phyloP scores from a whole-genome alignment of 2,888 invertebrate species.

The Stratiomys singularior region DNA sequence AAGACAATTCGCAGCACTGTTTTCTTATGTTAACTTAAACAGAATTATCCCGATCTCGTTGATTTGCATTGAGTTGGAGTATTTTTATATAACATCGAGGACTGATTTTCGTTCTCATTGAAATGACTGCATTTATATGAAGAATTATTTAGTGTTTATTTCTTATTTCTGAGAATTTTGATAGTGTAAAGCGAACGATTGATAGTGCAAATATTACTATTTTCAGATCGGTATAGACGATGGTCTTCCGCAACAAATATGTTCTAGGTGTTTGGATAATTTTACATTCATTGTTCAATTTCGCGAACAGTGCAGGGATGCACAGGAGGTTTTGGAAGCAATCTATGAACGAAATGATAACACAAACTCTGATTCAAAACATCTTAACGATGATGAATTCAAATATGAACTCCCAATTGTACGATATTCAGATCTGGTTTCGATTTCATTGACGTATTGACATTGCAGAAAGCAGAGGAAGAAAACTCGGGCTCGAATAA shows the following conservation, averaged over 20 bases:
- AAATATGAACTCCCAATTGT: not conserved
- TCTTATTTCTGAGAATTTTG: too few relatives aligned
- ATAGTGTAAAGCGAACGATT: too few relatives aligned
- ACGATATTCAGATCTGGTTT: too few relatives aligned
- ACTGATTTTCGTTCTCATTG: too few relatives aligned
- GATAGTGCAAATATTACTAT: too few relatives aligned
- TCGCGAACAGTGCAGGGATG: slow-evolving; percentile 29
- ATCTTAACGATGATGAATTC: not conserved
- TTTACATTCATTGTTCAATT: slow-evolving; percentile 25
- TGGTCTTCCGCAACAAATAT: slow-evolving; percentile 45
- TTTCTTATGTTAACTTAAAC: too few relatives aligned
- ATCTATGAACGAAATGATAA: not conserved
- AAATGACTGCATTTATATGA: too few relatives aligned
- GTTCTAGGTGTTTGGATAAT: slow-evolving; percentile 37
- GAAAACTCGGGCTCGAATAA: not conserved
- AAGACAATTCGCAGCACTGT: too few relatives aligned
- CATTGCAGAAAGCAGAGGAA: not conserved
- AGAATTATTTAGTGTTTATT: too few relatives aligned
- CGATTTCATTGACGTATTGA: not conserved
- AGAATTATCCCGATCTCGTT: too few relatives aligned
- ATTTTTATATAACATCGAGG: too few relatives aligned
- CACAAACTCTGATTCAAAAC: not conserved
- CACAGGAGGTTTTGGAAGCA: not conserved
- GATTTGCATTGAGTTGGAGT: too few relatives aligned
- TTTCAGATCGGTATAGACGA: slow-evolving; percentile 36